Evolutionary conservation across 1,140 invertebrate genomes (phyloP).

Genomic region (Euura lappo): DNA sequence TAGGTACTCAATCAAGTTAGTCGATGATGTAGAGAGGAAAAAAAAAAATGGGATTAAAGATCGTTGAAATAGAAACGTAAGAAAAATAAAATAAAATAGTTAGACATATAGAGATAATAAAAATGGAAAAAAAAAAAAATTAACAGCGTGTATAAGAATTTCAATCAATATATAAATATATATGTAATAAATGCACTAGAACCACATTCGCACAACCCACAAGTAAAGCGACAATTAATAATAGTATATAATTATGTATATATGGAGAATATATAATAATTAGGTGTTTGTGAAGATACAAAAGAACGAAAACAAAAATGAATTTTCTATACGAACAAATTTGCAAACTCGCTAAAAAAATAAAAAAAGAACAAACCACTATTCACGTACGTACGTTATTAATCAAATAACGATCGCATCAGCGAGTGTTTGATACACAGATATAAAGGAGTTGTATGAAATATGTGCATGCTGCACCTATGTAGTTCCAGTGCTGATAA

Average conservation of each 20-base stretch:
- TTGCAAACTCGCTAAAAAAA: no score
- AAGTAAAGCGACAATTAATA: conserved; percentile 46
- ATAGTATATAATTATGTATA: conserved; percentile 16
- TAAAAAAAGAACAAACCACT: no score
- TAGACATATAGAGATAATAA: background rate
- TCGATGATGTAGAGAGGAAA: no score
- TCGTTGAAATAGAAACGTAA: no score
- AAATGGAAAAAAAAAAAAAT: background rate
- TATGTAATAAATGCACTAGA: conserved; percentile 36
- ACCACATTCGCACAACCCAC: conserved; percentile 42
- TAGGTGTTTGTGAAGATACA: no score
- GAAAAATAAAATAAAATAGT: background rate
- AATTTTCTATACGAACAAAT: no score
- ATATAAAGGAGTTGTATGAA: background rate
- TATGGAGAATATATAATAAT: no score
- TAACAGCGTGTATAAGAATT: background rate
- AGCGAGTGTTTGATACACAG: background rate
- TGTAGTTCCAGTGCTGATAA: conserved; percentile 31
- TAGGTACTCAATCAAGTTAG: no score
- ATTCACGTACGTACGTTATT: no score
- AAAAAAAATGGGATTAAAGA: no score
- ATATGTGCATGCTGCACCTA: conserved; percentile 27
- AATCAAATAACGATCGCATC: no score
- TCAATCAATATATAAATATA: background rate
- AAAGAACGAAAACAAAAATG: no score